Conservation (phyloP, 2,797 vertebrate species). For the Neopelma chrysocephalum region DNA sequence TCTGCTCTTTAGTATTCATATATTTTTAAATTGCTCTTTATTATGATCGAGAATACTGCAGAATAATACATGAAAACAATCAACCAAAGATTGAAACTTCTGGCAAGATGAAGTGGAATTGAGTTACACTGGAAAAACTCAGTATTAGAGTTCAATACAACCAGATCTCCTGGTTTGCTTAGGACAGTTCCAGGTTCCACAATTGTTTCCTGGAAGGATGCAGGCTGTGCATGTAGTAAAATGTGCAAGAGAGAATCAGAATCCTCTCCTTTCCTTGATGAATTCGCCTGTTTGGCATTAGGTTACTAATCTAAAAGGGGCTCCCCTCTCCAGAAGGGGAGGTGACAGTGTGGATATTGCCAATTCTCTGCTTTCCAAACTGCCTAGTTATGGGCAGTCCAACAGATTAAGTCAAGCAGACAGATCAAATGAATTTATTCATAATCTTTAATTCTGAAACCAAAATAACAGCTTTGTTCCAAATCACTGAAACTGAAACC, state of each 20-base stretch:
- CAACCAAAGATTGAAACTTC: conserved; percentile 39
- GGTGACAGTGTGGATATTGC: background rate
- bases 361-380: background rate
- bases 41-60: background rate
- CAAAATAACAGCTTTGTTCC: background rate
- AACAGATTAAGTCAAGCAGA: conserved; percentile 5
- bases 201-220: conserved; percentile 45
- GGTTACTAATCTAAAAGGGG: background rate
- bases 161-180: conserved; percentile 53
- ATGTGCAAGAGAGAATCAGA: background rate
- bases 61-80: conserved; percentile 16
- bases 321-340: background rate
- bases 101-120: conserved; percentile 67
- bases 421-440: conserved; percentile 35
- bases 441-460: conserved; percentile 22
- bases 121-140: conserved; percentile 69
- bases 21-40: background rate
- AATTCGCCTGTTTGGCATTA: background rate
- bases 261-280: background rate
- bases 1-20: background rate
- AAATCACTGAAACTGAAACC: conserved; percentile 2
- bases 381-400: background rate
- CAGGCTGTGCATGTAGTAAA: background rate
- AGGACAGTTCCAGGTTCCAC: conserved; percentile 58
- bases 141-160: conserved; percentile 53